Evolutionary conservation across 2,888 invertebrate species (phyloP).

Genomic region (Catotricha subobsoleta): DNA sequence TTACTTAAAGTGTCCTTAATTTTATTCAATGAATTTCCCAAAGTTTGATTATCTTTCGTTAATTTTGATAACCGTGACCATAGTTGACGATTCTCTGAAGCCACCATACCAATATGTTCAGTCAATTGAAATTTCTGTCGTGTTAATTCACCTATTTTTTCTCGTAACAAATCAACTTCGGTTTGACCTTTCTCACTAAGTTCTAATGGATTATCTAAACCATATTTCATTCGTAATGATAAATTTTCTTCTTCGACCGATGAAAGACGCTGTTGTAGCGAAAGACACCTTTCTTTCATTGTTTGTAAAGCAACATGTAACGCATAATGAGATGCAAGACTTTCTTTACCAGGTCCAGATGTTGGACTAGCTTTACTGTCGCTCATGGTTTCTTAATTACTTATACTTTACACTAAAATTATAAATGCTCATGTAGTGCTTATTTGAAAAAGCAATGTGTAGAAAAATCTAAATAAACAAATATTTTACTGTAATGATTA

Average conservation of each 20-base stretch:
- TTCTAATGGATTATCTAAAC: slow-evolving; percentile 26
- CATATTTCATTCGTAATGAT: slow-evolving; percentile 30
- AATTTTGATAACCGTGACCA: slow-evolving; percentile 54
- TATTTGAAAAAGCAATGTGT: too few species aligned
- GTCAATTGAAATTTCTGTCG: slow-evolving; percentile 59
- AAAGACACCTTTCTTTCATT: slow-evolving; percentile 62
- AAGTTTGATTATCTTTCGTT: slow-evolving; percentile 38
- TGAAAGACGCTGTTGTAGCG: slow-evolving; percentile 51
- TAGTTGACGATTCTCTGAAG: slow-evolving; percentile 59
- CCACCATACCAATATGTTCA: slow-evolving; percentile 64
- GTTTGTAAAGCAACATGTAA: slow-evolving; percentile 61
- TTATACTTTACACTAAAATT: too few species aligned
- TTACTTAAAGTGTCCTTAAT: slow-evolving; percentile 17
- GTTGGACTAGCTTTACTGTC: too few species aligned
- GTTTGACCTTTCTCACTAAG: neutral
- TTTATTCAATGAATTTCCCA: slow-evolving; percentile 21
- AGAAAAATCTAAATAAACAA: too few species aligned
- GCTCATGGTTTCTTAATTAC: too few species aligned
- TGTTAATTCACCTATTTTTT: slow-evolving; percentile 47
- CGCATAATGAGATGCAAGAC: slow-evolving; percentile 28
- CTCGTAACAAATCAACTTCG: slow-evolving; percentile 35
- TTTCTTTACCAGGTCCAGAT: too few species aligned
- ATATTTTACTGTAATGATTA: too few species aligned
- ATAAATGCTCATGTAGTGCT: too few species aligned
- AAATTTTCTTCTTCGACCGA: slow-evolving; percentile 60